phyloP scores from a whole-genome alignment of 2,888 invertebrate species.

The Dione juno region DNA sequence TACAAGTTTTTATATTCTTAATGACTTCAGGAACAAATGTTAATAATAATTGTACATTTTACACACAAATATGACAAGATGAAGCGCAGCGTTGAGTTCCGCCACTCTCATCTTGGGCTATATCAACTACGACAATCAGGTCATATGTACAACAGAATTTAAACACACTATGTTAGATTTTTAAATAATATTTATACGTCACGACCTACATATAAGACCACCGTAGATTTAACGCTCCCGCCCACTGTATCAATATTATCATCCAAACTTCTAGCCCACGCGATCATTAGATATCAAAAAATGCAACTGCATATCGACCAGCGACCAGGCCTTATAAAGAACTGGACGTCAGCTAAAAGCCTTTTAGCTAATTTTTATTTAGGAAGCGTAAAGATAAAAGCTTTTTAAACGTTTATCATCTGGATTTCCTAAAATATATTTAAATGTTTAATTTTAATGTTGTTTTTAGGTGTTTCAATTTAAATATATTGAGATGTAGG shows the following conservation, averaged over 20 bases:
- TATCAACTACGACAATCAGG: too few species aligned
- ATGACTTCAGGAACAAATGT: too few species aligned
- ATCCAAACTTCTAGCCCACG: constrained; percentile 20
- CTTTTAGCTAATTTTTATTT: constrained; percentile 14
- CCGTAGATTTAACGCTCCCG: background rate
- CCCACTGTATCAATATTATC: constrained; percentile 17
- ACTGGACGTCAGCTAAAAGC: constrained; percentile 13
- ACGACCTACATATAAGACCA: constrained; percentile 25
- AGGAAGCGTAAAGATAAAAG: constrained; percentile 8
- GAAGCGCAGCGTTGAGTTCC: too few species aligned
- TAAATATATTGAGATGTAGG: background rate
- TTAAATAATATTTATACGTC: constrained; percentile 4
- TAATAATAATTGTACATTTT: too few species aligned
- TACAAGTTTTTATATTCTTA: too few species aligned
- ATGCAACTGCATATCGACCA: constrained; percentile 23
- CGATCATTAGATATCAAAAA: constrained; percentile 6
- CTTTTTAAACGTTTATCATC: constrained; percentile 16
- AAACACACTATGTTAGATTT: background rate
- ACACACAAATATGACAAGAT: too few species aligned
- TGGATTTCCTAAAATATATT: constrained; percentile 4
- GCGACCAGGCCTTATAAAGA: constrained; percentile 13
- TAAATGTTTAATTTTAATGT: background rate
- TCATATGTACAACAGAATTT: background rate
- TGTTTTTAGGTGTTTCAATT: background rate
- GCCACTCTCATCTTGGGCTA: too few species aligned